phyloP scores from a whole-genome alignment of 64 coral and sea anemone species.

The Pocillopora verrucosa region DNA sequence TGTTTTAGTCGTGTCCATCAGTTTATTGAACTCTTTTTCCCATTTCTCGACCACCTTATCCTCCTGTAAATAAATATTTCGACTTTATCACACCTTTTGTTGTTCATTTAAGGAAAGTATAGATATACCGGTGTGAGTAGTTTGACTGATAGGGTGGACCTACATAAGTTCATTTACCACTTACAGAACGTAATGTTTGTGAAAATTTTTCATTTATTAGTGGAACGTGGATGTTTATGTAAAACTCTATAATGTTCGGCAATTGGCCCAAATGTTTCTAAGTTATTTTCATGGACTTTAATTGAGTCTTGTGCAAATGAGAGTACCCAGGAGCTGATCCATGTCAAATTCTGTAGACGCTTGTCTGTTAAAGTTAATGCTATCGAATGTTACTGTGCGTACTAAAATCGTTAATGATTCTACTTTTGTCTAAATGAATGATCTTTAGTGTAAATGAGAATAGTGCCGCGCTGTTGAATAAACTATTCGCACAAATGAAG shows the following conservation, averaged over 20 bases:
- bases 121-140: no score
- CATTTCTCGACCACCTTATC: constrained; percentile 44
- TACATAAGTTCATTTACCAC: no score
- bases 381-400: not conserved
- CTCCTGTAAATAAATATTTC: constrained; percentile 14
- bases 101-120: no score
- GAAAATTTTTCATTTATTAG: no score
- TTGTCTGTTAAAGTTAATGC: not conserved
- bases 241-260: not conserved
- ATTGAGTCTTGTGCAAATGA: not conserved
- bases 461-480: not conserved
- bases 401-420: not conserved
- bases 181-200: no score
- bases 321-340: not conserved
- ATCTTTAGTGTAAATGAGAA: not conserved
- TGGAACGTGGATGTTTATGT: not conserved
- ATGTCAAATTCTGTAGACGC: not conserved
- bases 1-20: constrained; percentile 25
- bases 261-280: not conserved
- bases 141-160: no score
- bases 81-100: no score
- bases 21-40: constrained; percentile 51
- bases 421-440: not conserved
- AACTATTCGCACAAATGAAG: not conserved
- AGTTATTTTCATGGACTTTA: no score